Conservation (phyloP, 2,113 vertebrate species). For the Chloropsis cyanopogon region DNA sequence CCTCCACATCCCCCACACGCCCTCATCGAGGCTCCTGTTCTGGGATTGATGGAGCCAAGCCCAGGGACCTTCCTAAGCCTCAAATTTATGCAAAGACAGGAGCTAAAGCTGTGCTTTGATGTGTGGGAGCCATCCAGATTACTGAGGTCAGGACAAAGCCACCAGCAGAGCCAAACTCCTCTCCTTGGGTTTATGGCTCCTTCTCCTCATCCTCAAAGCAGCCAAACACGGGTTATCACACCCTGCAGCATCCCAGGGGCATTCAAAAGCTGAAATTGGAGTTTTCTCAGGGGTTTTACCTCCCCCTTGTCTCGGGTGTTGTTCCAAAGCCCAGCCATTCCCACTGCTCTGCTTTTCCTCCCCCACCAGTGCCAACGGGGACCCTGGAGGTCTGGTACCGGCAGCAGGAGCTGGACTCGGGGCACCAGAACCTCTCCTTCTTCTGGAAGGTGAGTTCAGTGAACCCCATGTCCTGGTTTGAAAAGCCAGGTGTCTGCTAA, state of each 20-base stretch:
- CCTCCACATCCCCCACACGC: background rate
- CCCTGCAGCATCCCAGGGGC: too few relatives aligned
- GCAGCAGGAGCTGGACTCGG: background rate
- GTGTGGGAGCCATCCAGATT: rapidly evolving
- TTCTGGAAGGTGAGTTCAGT: constrained; percentile 73
- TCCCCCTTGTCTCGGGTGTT: rapidly evolving
- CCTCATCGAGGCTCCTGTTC: rapidly evolving
- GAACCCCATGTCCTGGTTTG: background rate
- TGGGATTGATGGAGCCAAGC: background rate
- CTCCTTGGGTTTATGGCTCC: rapidly evolving
- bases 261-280: rapidly evolving
- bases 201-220: rapidly evolving
- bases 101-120: background rate
- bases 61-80: background rate
- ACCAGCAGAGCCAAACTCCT: background rate
- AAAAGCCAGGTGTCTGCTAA: background rate
- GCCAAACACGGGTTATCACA: rapidly evolving
- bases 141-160: rapidly evolving
- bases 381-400: constrained; percentile 70
- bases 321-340: too few relatives aligned
- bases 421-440: constrained; percentile 58
- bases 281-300: background rate
- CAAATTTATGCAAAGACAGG: background rate
- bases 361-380: constrained; percentile 50
- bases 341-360: background rate